Evolutionary conservation across 37 sponge, comb jelly and placozoan genomes (phyloP).

Genomic region (Lycopodina hypogea): DNA sequence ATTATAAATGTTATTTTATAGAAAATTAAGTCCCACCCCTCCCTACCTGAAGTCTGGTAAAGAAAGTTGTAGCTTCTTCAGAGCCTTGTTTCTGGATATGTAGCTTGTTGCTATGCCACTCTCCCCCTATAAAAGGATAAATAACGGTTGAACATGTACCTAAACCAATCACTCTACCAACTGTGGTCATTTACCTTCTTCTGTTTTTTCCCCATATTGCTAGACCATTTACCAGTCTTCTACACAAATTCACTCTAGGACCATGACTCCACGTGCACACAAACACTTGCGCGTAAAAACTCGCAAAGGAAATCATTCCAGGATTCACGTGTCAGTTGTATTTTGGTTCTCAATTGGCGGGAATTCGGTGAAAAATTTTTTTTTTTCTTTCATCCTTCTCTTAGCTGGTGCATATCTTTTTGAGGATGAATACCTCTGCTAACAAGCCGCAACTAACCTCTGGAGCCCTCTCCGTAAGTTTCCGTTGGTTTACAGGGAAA

Average conservation of each 20-base stretch:
- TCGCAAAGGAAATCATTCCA: no score
- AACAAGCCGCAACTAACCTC: not conserved
- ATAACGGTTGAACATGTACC: not conserved
- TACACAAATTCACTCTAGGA: no score
- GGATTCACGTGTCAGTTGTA: not conserved
- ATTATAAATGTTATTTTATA: no score
- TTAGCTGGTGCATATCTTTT: no score
- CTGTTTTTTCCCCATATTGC: conserved; percentile 50
- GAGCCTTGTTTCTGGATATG: conserved; percentile 86
- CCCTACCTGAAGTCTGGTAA: conserved; percentile 85
- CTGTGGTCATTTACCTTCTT: conserved; percentile 37
- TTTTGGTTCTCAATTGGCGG: conserved; percentile 17
- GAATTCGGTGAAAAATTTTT: not conserved
- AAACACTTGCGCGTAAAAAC: no score
- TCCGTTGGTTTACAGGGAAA: no score
- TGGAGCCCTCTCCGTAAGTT: conserved; percentile 15
- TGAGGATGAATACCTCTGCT: not conserved
- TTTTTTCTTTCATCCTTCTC: not conserved
- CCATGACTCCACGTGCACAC: not conserved
- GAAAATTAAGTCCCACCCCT: no score
- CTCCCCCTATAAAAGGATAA: conserved; percentile 72
- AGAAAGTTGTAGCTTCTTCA: conserved; percentile 88
- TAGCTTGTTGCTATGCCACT: conserved; percentile 89
- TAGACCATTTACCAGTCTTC: not conserved
- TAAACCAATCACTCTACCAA: not conserved